Conservation (phyloP, 2,113 vertebrate genomes). For the Pseudolaguvia tuberculata region DNA sequence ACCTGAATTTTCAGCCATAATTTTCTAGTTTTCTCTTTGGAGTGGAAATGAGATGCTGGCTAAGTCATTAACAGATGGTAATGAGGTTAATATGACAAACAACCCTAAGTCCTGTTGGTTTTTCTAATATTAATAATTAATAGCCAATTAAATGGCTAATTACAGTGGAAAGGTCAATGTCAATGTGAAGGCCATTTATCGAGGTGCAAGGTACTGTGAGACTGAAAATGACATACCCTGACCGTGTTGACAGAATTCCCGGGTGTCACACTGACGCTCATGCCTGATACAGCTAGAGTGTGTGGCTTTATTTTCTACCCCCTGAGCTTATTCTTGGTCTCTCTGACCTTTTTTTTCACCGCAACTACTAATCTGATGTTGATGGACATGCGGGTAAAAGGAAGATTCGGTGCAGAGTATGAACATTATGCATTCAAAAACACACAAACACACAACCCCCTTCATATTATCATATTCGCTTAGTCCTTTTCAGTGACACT, state of each 20-base stretch:
- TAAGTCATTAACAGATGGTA: conserved; percentile 70
- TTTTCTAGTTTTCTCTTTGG: conserved; percentile 55
- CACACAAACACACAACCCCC: neutral
- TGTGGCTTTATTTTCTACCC: conserved; percentile 63
- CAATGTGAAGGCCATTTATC: conserved; percentile 58
- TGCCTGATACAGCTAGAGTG: conserved; percentile 56
- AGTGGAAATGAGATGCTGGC: conserved; percentile 71
- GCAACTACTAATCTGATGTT: conserved; percentile 16
- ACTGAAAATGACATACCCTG: conserved; percentile 15
- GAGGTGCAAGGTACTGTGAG: conserved; percentile 27
- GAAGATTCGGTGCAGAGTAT: neutral
- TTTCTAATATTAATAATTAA: conserved; percentile 73
- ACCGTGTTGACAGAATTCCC: conserved; percentile 63
- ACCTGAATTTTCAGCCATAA: conserved; percentile 53
- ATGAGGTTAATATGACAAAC: conserved; percentile 72
- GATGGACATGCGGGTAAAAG: neutral
- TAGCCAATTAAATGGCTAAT: conserved; percentile 73
- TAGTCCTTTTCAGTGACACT: conserved; percentile 24
- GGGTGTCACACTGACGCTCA: conserved; percentile 61
- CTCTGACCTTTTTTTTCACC: conserved; percentile 5
- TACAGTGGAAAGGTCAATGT: conserved; percentile 73
- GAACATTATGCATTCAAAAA: neutral
- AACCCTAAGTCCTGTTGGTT: conserved; percentile 70
- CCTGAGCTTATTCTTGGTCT: conserved; percentile 12
- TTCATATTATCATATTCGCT: conserved; percentile 1